Percentiles rank a stretch among this genome's conserved stretches.
Conservation (phyloP, 2,113 vertebrate species). For the Tor tambroides region DNA sequence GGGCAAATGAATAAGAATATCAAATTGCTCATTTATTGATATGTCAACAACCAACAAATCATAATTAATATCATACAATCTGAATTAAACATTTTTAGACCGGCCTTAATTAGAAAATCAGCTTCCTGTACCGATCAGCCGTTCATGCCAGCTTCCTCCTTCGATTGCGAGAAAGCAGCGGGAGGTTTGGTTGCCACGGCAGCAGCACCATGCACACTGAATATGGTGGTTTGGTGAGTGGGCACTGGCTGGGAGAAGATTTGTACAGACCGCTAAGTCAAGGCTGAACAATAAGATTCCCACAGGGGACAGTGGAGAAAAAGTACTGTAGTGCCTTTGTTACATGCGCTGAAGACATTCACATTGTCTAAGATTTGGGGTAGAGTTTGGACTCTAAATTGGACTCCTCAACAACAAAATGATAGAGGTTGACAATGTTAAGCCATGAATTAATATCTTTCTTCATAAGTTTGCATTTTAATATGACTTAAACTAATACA, state of each 20-base stretch:
- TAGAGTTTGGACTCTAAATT: neutral
- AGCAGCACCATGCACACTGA: conserved; percentile 5
- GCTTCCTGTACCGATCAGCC: conserved; percentile 8
- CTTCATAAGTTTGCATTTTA: neutral
- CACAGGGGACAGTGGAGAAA: neutral
- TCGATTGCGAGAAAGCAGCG: conserved; percentile 7
- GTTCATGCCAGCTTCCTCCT: neutral
- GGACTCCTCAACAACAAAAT: neutral
- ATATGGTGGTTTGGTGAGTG: conserved; percentile 16
- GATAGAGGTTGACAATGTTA: neutral
- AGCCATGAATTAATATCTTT: neutral
- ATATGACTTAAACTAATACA: neutral
- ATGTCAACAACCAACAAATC: conserved; percentile 37
- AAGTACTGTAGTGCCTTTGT: neutral
- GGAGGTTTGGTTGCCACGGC: conserved; percentile 40
- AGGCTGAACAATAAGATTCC: neutral
- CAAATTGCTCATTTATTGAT: conserved; percentile 33
- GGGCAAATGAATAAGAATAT: conserved; percentile 37
- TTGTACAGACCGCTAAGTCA: neutral
- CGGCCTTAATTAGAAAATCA: conserved; percentile 15
- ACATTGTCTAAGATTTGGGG: neutral
- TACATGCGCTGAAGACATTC: neutral
- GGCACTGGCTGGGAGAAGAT: conserved; percentile 27
- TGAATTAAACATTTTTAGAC: conserved; percentile 1
- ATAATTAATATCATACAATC: neutral